A percentile compares a stretch with the other conserved stretches of the same genome.
Evolutionary conservation across 2,888 invertebrate species (phyloP).

Genomic region (Lucinisca nassula): DNA sequence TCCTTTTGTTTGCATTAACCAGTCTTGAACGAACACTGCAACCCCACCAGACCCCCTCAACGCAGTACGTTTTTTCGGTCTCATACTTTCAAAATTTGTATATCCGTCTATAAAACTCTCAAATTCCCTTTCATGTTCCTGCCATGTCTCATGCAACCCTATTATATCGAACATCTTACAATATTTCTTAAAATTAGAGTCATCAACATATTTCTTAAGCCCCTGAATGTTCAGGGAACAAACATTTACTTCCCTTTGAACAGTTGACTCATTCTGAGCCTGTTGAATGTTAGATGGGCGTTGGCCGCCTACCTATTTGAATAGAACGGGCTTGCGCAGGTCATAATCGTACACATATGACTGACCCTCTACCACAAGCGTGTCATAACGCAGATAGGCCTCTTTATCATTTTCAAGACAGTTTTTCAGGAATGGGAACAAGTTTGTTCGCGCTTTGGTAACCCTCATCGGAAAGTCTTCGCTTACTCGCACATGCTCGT

Average conservation of each 20-base stretch:
- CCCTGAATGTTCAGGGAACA: slow-evolving; percentile 35
- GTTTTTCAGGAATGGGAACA: not conserved
- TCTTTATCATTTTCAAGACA: not conserved
- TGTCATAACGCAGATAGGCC: not conserved
- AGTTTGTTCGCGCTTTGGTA: not conserved
- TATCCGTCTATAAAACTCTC: slow-evolving; percentile 8
- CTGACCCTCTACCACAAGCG: not conserved
- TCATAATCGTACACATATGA: not conserved
- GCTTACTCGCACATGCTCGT: not conserved
- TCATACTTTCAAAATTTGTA: slow-evolving; percentile 27
- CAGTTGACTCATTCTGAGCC: no score
- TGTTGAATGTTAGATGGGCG: no score
- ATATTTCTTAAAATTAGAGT: not conserved
- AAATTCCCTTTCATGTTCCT: not conserved
- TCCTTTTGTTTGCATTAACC: not conserved
- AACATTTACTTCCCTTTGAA: not conserved
- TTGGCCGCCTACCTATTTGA: not conserved
- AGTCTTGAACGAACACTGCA: slow-evolving; percentile 25
- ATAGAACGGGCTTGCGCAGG: not conserved
- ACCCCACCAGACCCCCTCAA: slow-evolving; percentile 27
- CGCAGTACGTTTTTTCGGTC: not conserved
- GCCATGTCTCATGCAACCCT: slow-evolving; percentile 30
- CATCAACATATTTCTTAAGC: not conserved
- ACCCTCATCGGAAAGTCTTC: not conserved
- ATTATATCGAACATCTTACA: slow-evolving; percentile 11